Percentiles rank a stretch among this genome's conserved stretches.
Evolutionary conservation across 2,888 invertebrate species (phyloP).

Genomic region (Cremastinae sp.): DNA sequence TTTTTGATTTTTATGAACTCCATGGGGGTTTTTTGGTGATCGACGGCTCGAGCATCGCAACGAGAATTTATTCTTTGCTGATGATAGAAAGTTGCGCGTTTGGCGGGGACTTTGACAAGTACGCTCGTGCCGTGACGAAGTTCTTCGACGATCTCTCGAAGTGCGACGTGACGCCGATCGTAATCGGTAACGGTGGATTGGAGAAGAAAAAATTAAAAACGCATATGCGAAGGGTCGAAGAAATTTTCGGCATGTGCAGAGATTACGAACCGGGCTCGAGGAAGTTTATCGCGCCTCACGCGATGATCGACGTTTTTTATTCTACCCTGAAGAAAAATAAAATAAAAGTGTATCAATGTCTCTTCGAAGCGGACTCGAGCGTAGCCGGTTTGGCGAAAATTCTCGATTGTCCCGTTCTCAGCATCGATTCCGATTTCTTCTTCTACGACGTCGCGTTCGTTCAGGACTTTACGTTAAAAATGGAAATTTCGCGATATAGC

Average conservation of each 20-base stretch:
- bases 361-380: conserved; percentile 95
- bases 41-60: conserved; percentile 90
- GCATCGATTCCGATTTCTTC: conserved; percentile 97
- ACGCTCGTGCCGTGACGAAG: conserved; percentile 83
- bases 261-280: no score
- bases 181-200: conserved; percentile 91
- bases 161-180: conserved; percentile 87
- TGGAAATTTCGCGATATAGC: conserved; percentile 64
- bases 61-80: no score
- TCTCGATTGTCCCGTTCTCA: conserved; percentile 91
- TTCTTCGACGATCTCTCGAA: conserved; percentile 87
- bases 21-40: conserved; percentile 88
- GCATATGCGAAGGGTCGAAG: conserved; percentile 80
- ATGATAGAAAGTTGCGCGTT: no score
- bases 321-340: conserved; percentile 85
- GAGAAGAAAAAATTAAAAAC: conserved; percentile 88
- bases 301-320: conserved; percentile 88
- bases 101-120: conserved; percentile 93
- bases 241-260: no score
- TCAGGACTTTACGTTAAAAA: no score
- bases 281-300: conserved; percentile 85
- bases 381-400: conserved; percentile 90
- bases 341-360: conserved; percentile 87
- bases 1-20: conserved; percentile 84
- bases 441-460: conserved; percentile 92